A percentile compares a stretch with the other conserved stretches of the same genome.
Evolutionary conservation across 2,113 vertebrate species (phyloP).

Genomic region (Phoenicopterus ruber): DNA sequence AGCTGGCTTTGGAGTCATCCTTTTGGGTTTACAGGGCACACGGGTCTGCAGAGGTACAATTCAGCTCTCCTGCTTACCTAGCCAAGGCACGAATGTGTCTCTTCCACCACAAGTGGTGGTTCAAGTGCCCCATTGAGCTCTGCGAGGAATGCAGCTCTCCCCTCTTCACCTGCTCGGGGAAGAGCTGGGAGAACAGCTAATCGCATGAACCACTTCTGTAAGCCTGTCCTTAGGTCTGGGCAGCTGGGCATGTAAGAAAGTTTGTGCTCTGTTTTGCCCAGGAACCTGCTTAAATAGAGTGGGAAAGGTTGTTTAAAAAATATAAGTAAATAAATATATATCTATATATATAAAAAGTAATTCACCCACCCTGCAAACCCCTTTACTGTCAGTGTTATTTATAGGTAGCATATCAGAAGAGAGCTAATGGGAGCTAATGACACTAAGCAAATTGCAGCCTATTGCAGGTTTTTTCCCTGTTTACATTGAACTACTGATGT

Average conservation of each 20-base stretch:
- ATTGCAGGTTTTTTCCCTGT: neutral
- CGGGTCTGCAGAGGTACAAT: neutral
- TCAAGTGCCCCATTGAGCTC: neutral
- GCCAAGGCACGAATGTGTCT: neutral
- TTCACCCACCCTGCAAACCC: neutral
- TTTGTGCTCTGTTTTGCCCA: neutral
- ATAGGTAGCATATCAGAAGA: neutral
- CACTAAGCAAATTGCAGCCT: neutral
- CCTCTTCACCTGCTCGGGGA: rapidly evolving
- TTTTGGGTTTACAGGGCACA: neutral
- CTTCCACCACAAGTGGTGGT: neutral
- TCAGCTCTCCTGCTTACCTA: neutral
- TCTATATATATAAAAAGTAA: neutral
- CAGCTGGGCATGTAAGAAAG: neutral
- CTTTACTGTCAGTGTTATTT: neutral
- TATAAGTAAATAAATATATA: neutral
- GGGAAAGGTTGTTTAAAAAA: neutral
- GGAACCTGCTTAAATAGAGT: neutral
- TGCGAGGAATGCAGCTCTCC: neutral
- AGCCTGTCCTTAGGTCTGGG: neutral
- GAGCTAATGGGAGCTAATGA: neutral
- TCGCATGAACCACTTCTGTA: neutral
- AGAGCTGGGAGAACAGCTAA: neutral
- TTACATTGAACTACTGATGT: neutral
- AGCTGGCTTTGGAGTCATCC: neutral